Evolutionary conservation across 2,113 vertebrate species (phyloP), one percentile per base, ranked within the genome.

Genomic region (Bos indicus): DNA sequence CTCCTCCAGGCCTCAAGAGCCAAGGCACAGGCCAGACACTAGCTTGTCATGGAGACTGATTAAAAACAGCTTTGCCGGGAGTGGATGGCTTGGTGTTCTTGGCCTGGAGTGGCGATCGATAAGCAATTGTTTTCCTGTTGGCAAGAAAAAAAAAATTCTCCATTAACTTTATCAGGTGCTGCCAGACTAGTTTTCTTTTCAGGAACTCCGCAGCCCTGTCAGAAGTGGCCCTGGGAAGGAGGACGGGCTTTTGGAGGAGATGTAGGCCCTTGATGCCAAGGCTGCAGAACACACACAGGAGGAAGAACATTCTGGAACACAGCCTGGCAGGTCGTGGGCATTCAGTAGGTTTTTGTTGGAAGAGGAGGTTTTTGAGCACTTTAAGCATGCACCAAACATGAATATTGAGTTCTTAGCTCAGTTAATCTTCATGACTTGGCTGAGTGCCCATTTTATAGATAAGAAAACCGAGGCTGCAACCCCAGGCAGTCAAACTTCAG

Each of bases 121-220:
- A 97, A 96, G 88, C 93, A 95, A 74, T 96, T 95, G 94, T 93
- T 97, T 97, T 96, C 86, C 80, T 62, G 30, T 88, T 51, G 85
- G 95, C 86, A 60, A 90, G 90, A 40, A 59, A 28, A 88, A 64
- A 60, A 71, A 82, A 67, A 33, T 57, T 52, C 81, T 94, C 59
- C 89, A 36, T 94, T 46, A 88, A 62, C 46, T 57, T 67, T 91
- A 52, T 36, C 74, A 89, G 57, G 64, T 26, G 7, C 80, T 81
- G 91, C 92, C 52, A 52, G 92, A 71, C 43, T 26, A 0, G 9
- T 19, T 88, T 81, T 96, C 90, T 97, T 98, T 95, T 97, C 78
- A 97, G 97, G 94, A 97, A 95, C 28, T 8, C 33, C 23, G 36
- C 15, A 25, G 60, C n/a, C 23, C 60, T 0, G 0, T n/a, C 12